Conservation (phyloP, 2,113 vertebrate species). For the Ptilorrhoa leucosticta region DNA sequence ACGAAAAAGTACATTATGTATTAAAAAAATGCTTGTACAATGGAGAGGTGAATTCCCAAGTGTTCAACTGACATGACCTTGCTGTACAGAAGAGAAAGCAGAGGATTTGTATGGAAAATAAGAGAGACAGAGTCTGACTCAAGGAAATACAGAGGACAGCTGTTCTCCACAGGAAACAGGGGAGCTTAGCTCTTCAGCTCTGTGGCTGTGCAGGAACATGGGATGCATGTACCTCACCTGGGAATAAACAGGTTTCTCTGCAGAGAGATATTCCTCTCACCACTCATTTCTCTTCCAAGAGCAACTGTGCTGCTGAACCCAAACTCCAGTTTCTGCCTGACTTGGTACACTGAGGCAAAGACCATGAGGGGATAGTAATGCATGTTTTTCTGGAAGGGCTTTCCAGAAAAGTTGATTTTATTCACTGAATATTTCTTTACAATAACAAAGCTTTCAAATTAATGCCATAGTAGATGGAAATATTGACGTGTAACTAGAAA, state of each 20-base stretch:
- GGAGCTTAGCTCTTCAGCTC: neutral
- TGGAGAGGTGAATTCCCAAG: neutral
- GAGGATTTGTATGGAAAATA: neutral
- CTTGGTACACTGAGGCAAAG: neutral
- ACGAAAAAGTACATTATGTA: neutral
- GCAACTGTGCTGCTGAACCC: neutral
- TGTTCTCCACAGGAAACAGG: neutral
- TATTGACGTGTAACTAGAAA: neutral
- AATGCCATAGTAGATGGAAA: neutral
- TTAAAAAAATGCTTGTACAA: neutral
- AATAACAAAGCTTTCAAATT: neutral
- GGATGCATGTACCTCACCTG: neutral
- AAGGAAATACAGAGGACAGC: neutral
- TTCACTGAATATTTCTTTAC: neutral
- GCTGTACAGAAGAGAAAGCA: neutral
- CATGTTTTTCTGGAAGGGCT: neutral
- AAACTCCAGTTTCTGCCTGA: neutral
- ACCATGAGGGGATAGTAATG: rapidly evolving
- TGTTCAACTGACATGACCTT: neutral
- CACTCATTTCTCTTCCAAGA: neutral
- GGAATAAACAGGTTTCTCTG: neutral
- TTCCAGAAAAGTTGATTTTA: neutral
- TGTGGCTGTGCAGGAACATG: neutral
- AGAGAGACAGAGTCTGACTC: neutral
- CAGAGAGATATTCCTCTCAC: neutral